These are phyloP conservation scores for Copsychus sechellarum DNA, from an alignment of 2,113 vertebrate genomes.

Conservation along the genomic window DNA sequence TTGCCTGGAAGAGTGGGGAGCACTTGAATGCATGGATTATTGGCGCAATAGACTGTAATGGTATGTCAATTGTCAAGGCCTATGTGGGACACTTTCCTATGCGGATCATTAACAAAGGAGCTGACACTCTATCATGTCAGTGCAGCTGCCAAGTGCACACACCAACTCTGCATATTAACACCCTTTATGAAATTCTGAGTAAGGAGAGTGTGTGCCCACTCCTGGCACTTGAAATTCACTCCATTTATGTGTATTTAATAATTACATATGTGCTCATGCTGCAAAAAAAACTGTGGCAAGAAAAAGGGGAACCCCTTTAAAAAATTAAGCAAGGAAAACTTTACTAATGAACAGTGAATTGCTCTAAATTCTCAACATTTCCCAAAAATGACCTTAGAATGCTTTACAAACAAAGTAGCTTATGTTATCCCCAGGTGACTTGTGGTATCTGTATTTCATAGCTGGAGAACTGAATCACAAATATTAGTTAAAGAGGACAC, in stretches of 20 bases:
- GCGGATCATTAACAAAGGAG: slow-evolving; percentile 67
- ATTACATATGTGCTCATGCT: slow-evolving; percentile 9
- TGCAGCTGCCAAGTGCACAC: slow-evolving; percentile 57
- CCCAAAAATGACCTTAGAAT: background rate
- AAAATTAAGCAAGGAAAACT: background rate
- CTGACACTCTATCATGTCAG: slow-evolving; percentile 68
- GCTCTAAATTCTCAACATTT: background rate
- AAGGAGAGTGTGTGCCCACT: slow-evolving; percentile 30
- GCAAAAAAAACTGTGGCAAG: background rate
- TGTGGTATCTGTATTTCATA: background rate
- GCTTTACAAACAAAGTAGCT: background rate
- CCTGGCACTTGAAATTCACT: slow-evolving; percentile 48
- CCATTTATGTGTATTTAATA: slow-evolving; percentile 50
- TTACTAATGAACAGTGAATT: background rate
- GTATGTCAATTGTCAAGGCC: slow-evolving; percentile 66
- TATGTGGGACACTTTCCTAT: slow-evolving; percentile 61
- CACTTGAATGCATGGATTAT: slow-evolving; percentile 66
- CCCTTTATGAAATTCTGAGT: slow-evolving; percentile 56
- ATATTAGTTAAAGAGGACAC: background rate
- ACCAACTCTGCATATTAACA: slow-evolving; percentile 67
- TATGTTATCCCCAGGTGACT: background rate
- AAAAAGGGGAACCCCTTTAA: background rate
- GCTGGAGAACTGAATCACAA: background rate
- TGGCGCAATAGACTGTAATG: slow-evolving; percentile 59
- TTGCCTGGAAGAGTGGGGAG: slow-evolving; percentile 54